These are phyloP conservation scores for Parnassius mnemosyne DNA, from an alignment of 2,888 invertebrate species.

Conservation along the genomic window DNA sequence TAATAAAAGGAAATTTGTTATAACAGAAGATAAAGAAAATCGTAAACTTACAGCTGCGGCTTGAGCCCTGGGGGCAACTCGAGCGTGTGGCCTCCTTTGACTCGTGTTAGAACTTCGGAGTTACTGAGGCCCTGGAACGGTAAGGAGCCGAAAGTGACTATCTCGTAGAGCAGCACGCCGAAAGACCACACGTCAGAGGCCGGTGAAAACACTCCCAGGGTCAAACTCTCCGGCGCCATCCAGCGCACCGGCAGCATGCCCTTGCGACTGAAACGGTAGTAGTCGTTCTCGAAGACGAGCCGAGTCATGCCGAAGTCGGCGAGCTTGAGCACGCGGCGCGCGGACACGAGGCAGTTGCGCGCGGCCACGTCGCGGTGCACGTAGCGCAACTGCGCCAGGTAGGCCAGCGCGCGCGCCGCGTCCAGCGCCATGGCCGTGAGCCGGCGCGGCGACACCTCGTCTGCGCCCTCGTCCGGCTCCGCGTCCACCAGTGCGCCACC, in stretches of 20 bases:
- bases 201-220: constrained; percentile 90
- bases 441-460: constrained; percentile 88
- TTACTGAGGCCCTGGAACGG: constrained; percentile 94
- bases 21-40: background rate
- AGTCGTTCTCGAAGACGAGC: constrained; percentile 92
- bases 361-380: constrained; percentile 93
- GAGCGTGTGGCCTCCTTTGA: constrained; percentile 88
- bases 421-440: constrained; percentile 94
- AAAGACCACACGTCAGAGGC: constrained; percentile 95
- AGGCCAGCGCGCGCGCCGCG: constrained; percentile 90
- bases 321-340: constrained; percentile 86
- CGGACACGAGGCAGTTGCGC: constrained; percentile 90
- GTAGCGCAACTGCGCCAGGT: constrained; percentile 91
- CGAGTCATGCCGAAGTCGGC: constrained; percentile 97
- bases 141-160: constrained; percentile 94
- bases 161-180: constrained; percentile 92
- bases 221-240: constrained; percentile 95
- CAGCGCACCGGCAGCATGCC: constrained; percentile 94
- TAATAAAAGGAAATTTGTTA: too few relatives aligned
- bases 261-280: constrained; percentile 93
- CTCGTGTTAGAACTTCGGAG: constrained; percentile 89
- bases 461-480: constrained; percentile 83
- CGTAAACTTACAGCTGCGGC: constrained; percentile 86
- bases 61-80: constrained; percentile 88
- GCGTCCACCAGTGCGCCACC: constrained; percentile 82